Evolutionary conservation across 2,113 vertebrate species (phyloP).

Genomic region (Amblyornis subalaris): DNA sequence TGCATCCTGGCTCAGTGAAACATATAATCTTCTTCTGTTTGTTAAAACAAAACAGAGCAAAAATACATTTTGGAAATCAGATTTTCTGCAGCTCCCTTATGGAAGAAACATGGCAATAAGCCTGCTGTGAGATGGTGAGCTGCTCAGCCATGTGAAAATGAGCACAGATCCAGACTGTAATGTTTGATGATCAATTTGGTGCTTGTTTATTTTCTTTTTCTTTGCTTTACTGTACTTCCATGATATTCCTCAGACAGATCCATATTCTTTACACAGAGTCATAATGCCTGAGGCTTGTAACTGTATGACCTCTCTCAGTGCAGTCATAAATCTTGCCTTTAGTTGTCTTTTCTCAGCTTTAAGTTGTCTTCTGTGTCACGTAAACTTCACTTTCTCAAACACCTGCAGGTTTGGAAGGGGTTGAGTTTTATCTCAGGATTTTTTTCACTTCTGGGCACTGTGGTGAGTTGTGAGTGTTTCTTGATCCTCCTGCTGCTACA

Average conservation of each 20-base stretch:
- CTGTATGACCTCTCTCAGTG: neutral
- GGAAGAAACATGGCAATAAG: neutral
- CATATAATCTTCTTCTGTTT: slow-evolving; percentile 28
- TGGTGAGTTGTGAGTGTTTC: neutral
- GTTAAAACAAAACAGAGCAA: slow-evolving; percentile 4
- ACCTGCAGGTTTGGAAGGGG: neutral
- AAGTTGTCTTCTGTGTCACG: neutral
- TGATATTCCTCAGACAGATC: neutral
- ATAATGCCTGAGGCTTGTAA: slow-evolving; percentile 13
- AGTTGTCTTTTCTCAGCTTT: neutral
- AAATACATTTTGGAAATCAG: neutral
- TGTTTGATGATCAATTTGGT: slow-evolving; percentile 25
- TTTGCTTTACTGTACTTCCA: neutral
- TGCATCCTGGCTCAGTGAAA: slow-evolving; percentile 19
- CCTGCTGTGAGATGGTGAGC: neutral
- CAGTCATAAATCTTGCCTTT: slow-evolving; percentile 5
- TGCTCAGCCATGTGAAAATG: neutral
- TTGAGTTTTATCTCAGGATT: neutral
- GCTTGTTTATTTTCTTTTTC: slow-evolving; percentile 14
- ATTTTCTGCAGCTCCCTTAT: neutral
- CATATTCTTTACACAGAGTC: slow-evolving; percentile 12
- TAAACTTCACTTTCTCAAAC: neutral
- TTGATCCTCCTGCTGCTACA: neutral
- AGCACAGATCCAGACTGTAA: neutral
- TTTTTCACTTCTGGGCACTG: neutral